Base-by-base conservation (phyloP, 2,888 invertebrate genomes). In the Epistrophella euchroma region DNA sequence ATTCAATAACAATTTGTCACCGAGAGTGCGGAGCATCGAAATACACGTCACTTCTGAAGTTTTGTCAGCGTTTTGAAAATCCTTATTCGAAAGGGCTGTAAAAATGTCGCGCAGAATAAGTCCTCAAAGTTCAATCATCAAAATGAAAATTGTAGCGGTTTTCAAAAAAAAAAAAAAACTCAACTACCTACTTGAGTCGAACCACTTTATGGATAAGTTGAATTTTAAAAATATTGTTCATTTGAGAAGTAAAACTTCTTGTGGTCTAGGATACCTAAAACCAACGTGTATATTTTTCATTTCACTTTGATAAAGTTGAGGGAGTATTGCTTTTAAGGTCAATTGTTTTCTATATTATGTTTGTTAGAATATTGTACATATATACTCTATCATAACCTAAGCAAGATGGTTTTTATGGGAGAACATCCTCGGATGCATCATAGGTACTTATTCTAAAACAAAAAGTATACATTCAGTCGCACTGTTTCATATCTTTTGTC, bases 1-100 rank as follows among this genome's bases (percentile, higher is more conserved):
- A 84, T 87, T 87, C 87, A 80, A 87, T 85, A 87, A 85, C 84
- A 84, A 87, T 87, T 87, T 87, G 84, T 87, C 84, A 87, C 79
- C 50, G 73, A 68, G 68, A 71, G 68, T 73, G 84, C 79, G 74
- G 83, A 50, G 66, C 80, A 70, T 80, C 80, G 77, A 77, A 87
- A 74, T 85, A 87, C 80, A 84, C 76, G 80, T 80, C 75, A 80
- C 76, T 64, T 72, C 73, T 66, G 79, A 81, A 86, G 77, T 82
- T 86, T 76, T 52, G 68, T 60, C 72, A 68, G 43, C 62, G 15
- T 73, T 72, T 74, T 60, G 66, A 60, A 47, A 66, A 71, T 74
- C 45, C 56, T 52, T 55, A 32, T 62, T 72, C 47, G 43, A 72
- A 56, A 56, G 50, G 11, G 19, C 40, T 19, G 37, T 17, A 45